phyloP scores from a whole-genome alignment of 2,888 invertebrate genomes.

The Mimas tiliae region DNA sequence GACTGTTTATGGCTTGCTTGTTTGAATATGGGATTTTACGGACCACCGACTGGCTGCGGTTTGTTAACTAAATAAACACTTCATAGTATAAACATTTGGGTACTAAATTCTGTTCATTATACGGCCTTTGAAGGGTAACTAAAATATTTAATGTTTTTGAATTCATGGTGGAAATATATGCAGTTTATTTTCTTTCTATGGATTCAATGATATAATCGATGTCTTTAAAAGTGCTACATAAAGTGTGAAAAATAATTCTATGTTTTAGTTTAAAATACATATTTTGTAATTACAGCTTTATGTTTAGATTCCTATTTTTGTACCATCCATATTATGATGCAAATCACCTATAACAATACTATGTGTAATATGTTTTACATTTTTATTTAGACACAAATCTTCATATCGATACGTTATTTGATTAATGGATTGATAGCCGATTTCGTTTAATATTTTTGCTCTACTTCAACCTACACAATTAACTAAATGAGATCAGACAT shows the following conservation, averaged over 20 bases:
- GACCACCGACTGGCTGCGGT: constrained; percentile 47
- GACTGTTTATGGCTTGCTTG: constrained; percentile 54
- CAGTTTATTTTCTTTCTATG: background rate
- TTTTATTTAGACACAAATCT: background rate
- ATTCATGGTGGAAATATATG: background rate
- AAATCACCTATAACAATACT: background rate
- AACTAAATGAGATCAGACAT: constrained; percentile 47
- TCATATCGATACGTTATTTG: background rate
- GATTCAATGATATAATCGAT: background rate
- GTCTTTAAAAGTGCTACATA: no score
- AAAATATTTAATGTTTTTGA: background rate
- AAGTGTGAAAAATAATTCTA: no score
- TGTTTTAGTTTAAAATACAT: no score
- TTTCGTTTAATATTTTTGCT: constrained; percentile 31
- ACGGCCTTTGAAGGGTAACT: constrained; percentile 15
- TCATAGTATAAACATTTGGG: constrained; percentile 29
- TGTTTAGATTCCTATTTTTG: no score
- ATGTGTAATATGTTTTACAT: background rate
- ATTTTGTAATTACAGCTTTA: no score
- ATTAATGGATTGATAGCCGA: background rate
- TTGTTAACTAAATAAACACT: constrained; percentile 47
- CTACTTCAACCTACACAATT: constrained; percentile 24
- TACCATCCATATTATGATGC: no score
- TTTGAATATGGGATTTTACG: constrained; percentile 52
- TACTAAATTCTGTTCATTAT: constrained; percentile 1